Conservation (phyloP, 2,888 invertebrate species). For the Lypha dubia region DNA sequence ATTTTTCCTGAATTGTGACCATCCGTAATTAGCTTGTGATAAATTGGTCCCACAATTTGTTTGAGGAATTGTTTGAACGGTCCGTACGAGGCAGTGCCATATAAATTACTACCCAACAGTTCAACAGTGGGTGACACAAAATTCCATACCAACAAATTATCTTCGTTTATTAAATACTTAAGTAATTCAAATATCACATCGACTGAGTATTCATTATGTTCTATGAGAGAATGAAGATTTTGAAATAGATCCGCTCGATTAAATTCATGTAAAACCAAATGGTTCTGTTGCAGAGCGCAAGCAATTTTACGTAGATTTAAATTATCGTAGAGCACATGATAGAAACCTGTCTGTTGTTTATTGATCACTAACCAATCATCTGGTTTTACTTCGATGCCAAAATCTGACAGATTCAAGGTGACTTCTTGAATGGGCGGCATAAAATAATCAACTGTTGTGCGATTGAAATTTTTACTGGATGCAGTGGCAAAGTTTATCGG, state of each 20-base stretch:
- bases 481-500: conserved; percentile 81
- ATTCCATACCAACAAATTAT: conserved; percentile 88
- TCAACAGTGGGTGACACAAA: conserved; percentile 83
- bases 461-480: conserved; percentile 76
- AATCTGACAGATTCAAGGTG: conserved; percentile 75
- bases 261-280: conserved; percentile 87
- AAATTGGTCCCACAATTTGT: conserved; percentile 76
- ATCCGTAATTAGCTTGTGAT: conserved; percentile 71
- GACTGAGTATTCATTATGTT: conserved; percentile 85
- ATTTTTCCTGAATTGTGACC: conserved; percentile 38
- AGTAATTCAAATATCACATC: conserved; percentile 84
- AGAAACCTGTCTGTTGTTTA: conserved; percentile 83
- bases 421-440: conserved; percentile 78
- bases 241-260: conserved; percentile 94
- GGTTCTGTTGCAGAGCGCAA: conserved; percentile 86
- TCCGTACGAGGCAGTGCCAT: conserved; percentile 75
- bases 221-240: conserved; percentile 87
- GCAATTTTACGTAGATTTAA: conserved; percentile 87
- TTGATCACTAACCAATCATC: conserved; percentile 82
- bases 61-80: conserved; percentile 78
- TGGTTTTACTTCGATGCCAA: conserved; percentile 75
- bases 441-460: conserved; percentile 79
- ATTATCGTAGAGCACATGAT: conserved; percentile 88
- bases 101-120: conserved; percentile 75
- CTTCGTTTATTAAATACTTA: conserved; percentile 86